These are phyloP conservation scores for Hydrotaea diabolus DNA, from an alignment of 2,888 invertebrate species.

Conservation along the genomic window DNA sequence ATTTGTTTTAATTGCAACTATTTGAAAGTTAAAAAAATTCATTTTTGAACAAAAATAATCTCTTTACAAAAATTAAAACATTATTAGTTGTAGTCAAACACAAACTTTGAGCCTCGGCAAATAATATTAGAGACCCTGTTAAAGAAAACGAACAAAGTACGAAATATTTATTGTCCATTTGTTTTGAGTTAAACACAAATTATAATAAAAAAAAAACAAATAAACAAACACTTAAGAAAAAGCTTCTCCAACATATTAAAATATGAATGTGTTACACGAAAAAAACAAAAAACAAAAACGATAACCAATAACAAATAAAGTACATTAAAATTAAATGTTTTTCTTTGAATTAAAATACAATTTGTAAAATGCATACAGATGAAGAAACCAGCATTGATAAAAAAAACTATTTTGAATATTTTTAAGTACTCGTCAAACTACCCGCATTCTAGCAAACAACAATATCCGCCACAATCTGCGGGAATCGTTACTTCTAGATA, in stretches of 20 bases:
- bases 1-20: neutral
- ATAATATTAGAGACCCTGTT: constrained; percentile 20
- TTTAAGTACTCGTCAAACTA: neutral
- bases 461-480: neutral
- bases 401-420: neutral
- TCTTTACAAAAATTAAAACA: constrained; percentile 15
- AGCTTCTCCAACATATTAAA: constrained; percentile 20
- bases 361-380: neutral
- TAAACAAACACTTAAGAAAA: no score
- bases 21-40: constrained; percentile 2
- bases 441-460: neutral
- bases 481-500: neutral
- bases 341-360: neutral
- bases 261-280: constrained; percentile 9
- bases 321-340: constrained; percentile 6
- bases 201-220: constrained; percentile 38
- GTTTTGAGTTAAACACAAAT: constrained; percentile 46
- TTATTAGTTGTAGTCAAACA: constrained; percentile 15
- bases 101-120: neutral
- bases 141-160: neutral
- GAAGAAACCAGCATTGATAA: no score
- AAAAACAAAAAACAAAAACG: no score
- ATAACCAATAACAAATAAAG: neutral
- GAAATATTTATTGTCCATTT: constrained; percentile 13
- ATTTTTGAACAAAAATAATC: constrained; percentile 42